Evolutionary conservation across 2,888 invertebrate species (phyloP).

Genomic region (Leucoptera coffeella): DNA sequence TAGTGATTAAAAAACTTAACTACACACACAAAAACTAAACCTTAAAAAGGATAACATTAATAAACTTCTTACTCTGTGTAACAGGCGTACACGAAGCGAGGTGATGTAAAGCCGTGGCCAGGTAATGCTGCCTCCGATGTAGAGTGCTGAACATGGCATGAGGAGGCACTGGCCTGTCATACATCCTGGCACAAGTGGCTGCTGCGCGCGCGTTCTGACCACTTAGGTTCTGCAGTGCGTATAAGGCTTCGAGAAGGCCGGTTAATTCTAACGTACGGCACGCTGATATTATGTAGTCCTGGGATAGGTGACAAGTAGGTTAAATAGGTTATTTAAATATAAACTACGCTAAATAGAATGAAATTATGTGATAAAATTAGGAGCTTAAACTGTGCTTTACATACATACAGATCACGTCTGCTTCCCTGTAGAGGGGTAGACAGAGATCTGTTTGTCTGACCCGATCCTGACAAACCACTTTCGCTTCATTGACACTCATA

Average conservation of each 20-base stretch:
- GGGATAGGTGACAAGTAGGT: conserved; percentile 6
- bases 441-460: too few relatives aligned
- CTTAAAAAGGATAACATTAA: too few relatives aligned
- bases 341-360: neutral
- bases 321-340: conserved; percentile 45
- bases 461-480: too few relatives aligned
- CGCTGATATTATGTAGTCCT: conserved; percentile 61
- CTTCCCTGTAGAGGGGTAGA: too few relatives aligned
- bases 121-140: conserved; percentile 43
- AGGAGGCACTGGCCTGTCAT: conserved; percentile 38
- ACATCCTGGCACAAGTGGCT: conserved; percentile 74
- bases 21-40: too few relatives aligned
- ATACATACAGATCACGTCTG: too few relatives aligned
- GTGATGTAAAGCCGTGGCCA: conserved; percentile 58
- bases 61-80: conserved; percentile 20
- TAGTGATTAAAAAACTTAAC: too few relatives aligned
- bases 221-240: conserved; percentile 65
- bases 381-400: too few relatives aligned
- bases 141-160: conserved; percentile 28
- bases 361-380: too few relatives aligned
- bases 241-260: conserved; percentile 63
- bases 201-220: conserved; percentile 71
- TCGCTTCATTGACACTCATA: too few relatives aligned
- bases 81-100: conserved; percentile 48
- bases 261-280: conserved; percentile 67